phyloP scores from a whole-genome alignment of 2,113 vertebrate species.

The Odobenus rosmarus region DNA sequence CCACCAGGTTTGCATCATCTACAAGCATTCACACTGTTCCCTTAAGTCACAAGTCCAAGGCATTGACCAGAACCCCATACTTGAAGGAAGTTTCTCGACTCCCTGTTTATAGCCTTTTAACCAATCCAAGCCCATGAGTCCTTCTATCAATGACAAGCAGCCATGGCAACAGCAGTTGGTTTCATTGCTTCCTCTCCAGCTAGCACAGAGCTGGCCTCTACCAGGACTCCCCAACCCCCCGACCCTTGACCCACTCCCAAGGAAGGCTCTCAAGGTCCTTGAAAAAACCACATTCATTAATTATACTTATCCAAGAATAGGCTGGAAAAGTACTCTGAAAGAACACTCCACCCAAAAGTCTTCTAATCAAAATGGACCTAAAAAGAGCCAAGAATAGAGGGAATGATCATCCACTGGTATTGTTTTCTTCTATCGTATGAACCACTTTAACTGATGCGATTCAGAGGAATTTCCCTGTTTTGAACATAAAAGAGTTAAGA shows the following conservation, averaged over 20 bases:
- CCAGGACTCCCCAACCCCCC: slow-evolving; percentile 61
- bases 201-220: slow-evolving; percentile 67
- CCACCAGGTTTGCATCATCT: slow-evolving; percentile 4
- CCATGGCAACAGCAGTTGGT: slow-evolving; percentile 66
- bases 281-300: slow-evolving; percentile 37
- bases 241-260: background rate
- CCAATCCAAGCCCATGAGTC: slow-evolving; percentile 59
- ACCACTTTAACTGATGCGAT: slow-evolving; percentile 33
- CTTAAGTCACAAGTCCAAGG: slow-evolving; percentile 30
- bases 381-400: slow-evolving; percentile 63
- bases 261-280: slow-evolving; percentile 42
- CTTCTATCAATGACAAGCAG: slow-evolving; percentile 75
- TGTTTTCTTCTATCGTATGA: slow-evolving; percentile 57
- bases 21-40: background rate
- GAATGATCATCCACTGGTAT: slow-evolving; percentile 38
- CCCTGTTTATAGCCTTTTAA: slow-evolving; percentile 33
- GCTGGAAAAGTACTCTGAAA: slow-evolving; percentile 65
- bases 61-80: background rate
- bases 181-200: slow-evolving; percentile 57
- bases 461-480: slow-evolving; percentile 45
- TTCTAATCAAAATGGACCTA: slow-evolving; percentile 53
- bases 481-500: slow-evolving; percentile 24
- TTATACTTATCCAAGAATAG: slow-evolving; percentile 18
- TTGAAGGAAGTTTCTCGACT: slow-evolving; percentile 29
- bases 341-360: slow-evolving; percentile 58